phyloP scores from a whole-genome alignment of 2,888 invertebrate species.

The Caenorhabditis sinica region DNA sequence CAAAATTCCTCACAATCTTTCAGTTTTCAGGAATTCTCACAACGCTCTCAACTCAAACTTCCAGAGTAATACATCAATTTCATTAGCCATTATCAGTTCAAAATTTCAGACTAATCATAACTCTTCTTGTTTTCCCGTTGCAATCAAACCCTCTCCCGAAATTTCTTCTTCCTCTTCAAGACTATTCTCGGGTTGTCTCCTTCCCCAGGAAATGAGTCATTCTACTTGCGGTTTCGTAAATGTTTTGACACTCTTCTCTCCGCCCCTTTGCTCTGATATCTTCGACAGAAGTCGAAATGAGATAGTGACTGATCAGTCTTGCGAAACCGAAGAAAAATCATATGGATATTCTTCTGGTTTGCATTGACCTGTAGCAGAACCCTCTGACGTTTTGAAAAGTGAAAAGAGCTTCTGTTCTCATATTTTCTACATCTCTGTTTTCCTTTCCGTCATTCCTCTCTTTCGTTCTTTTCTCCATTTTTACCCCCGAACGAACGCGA shows the following conservation, averaged over 20 bases:
- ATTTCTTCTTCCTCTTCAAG: conserved; percentile 12
- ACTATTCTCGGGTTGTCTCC: conserved; percentile 11
- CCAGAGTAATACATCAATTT: too few species aligned
- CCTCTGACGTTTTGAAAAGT: conserved; percentile 1
- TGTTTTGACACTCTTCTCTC: conserved; percentile 41
- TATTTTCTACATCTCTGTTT: conserved; percentile 25
- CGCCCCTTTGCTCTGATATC: conserved; percentile 25
- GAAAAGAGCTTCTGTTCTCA: not conserved
- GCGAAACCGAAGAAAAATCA: conserved; percentile 33
- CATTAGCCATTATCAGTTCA: not conserved
- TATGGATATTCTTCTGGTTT: conserved; percentile 15
- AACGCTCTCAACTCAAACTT: too few species aligned
- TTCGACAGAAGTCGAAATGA: not conserved
- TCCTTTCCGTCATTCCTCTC: not conserved
- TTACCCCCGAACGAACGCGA: not conserved
- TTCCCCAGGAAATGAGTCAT: conserved; percentile 31
- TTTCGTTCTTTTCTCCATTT: not conserved
- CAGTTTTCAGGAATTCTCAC: too few species aligned
- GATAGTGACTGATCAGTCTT: conserved; percentile 13
- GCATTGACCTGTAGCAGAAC: not conserved
- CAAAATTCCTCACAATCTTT: too few species aligned
- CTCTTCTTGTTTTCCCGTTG: not conserved
- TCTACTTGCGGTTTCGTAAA: conserved; percentile 31
- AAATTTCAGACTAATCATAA: not conserved
- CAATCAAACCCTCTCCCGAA: not conserved